phyloP scores from a whole-genome alignment of 2,888 invertebrate species.

The Hecatera dysodea region DNA sequence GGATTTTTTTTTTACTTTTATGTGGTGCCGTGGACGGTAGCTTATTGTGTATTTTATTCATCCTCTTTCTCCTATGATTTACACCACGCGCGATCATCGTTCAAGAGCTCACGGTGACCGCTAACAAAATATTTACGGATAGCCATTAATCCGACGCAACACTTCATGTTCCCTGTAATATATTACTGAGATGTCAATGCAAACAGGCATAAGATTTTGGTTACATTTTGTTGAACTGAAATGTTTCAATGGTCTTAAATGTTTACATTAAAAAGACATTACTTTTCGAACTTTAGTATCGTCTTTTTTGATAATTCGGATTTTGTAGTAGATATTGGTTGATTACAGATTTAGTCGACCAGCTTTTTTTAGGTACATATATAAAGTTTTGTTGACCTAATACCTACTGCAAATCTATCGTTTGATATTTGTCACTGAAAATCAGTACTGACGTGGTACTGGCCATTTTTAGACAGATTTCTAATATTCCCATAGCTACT shows the following conservation, averaged over 20 bases:
- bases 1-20: no score
- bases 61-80: slow-evolving; percentile 8
- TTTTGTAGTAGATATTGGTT: no score
- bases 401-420: no score
- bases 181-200: slow-evolving; percentile 16
- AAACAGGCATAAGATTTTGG: neutral
- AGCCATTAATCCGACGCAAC: slow-evolving; percentile 38
- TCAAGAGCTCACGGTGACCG: slow-evolving; percentile 36
- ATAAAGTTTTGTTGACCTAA: no score
- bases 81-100: slow-evolving; percentile 25
- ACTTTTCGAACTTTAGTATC: neutral
- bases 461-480: no score
- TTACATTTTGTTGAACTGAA: slow-evolving; percentile 7
- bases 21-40: no score
- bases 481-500: no score
- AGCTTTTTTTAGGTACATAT: no score
- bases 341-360: no score
- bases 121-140: slow-evolving; percentile 50
- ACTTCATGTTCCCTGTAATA: slow-evolving; percentile 21
- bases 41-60: neutral
- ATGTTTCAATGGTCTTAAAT: slow-evolving; percentile 3
- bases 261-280: neutral
- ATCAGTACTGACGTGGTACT: no score
- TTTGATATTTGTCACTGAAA: no score
- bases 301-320: no score